Conservation (phyloP, 2,113 vertebrate species). For the Lutjanus erythropterus region DNA sequence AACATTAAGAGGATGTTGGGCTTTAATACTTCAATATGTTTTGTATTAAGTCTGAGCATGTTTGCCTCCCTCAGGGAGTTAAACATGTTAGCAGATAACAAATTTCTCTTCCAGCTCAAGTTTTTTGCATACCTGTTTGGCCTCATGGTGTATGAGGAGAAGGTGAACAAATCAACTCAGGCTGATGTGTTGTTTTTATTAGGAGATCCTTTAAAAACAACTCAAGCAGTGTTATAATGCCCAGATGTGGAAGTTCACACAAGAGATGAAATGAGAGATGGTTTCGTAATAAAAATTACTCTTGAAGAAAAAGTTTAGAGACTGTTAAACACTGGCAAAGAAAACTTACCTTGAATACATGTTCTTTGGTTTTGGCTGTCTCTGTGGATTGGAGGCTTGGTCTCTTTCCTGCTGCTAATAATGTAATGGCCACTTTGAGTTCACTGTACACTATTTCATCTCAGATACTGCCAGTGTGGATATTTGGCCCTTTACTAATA, state of each 20-base stretch:
- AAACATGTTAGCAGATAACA: constrained; percentile 61
- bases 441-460: constrained; percentile 30
- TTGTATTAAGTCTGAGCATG: constrained; percentile 60
- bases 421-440: constrained; percentile 58
- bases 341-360: constrained; percentile 3
- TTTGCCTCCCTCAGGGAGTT: constrained; percentile 60
- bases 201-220: constrained; percentile 28
- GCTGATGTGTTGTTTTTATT: constrained; percentile 35
- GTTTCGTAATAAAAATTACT: constrained; percentile 9
- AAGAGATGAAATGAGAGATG: constrained; percentile 1
- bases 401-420: constrained; percentile 57
- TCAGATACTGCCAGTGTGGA: constrained; percentile 49
- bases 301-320: constrained; percentile 5
- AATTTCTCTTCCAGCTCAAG: constrained; percentile 39
- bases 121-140: constrained; percentile 31
- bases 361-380: constrained; percentile 43
- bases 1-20: constrained; percentile 41
- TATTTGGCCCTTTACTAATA: constrained; percentile 64
- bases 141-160: neutral
- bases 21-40: constrained; percentile 61
- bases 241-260: neutral
- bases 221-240: neutral
- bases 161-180: constrained; percentile 10
- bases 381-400: constrained; percentile 22
- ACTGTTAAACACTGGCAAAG: constrained; percentile 3